phyloP scores from a whole-genome alignment of 2,888 invertebrate species.

The Amphiduros pacificus region DNA sequence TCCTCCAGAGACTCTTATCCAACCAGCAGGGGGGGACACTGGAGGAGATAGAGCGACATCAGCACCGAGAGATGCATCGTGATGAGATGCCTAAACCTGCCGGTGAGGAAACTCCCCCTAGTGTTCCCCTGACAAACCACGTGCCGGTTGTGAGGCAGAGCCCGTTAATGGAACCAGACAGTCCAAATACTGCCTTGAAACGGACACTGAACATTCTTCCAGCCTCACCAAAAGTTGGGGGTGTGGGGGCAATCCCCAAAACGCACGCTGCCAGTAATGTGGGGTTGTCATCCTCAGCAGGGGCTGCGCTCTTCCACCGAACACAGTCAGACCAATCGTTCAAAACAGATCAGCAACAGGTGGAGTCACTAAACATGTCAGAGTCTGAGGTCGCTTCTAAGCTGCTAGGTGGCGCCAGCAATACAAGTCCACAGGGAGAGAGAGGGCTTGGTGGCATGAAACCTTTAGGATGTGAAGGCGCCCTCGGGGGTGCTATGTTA shows the following conservation, averaged over 20 bases:
- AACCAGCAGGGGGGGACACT: conserved; percentile 81
- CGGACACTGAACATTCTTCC: conserved; percentile 30
- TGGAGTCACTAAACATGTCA: too few relatives aligned
- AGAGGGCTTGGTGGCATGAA: too few relatives aligned
- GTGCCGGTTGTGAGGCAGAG: not conserved
- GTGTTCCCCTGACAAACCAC: not conserved
- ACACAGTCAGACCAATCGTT: too few relatives aligned
- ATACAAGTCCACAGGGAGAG: too few relatives aligned
- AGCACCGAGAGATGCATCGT: conserved; percentile 19
- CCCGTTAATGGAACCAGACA: conserved; percentile 5
- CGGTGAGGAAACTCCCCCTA: conserved; percentile 14
- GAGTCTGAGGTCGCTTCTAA: too few relatives aligned
- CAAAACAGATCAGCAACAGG: too few relatives aligned
- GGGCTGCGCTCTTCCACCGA: too few relatives aligned
- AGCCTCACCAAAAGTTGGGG: not conserved
- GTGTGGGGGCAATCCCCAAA: too few relatives aligned
- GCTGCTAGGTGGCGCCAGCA: too few relatives aligned
- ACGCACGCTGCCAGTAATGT: not conserved
- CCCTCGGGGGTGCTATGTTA: too few relatives aligned
- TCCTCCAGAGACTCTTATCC: conserved; percentile 79
- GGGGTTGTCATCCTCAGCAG: too few relatives aligned
- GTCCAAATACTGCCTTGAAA: conserved; percentile 31
- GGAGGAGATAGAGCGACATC: conserved; percentile 78
- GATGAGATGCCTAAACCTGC: conserved; percentile 21
- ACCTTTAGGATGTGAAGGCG: too few relatives aligned